Percentiles rank a stretch among this genome's conserved stretches.
phyloP scores from a whole-genome alignment of 2,888 invertebrate species.

The Drosophila tanythrix region DNA sequence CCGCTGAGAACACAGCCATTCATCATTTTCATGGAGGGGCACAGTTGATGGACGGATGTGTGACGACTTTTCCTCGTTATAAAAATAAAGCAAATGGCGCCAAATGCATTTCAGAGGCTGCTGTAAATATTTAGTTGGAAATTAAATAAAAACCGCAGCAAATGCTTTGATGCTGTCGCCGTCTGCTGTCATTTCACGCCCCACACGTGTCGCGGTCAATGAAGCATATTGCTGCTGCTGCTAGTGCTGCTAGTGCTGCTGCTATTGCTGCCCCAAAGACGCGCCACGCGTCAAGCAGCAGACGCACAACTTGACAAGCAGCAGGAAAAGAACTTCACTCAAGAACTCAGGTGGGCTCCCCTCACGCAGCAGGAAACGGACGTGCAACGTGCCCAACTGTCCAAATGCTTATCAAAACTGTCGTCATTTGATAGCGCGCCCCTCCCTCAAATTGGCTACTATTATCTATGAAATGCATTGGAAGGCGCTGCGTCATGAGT shows the following conservation, averaged over 20 bases:
- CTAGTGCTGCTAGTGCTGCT: too few species aligned
- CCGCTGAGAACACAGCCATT: constrained; percentile 53
- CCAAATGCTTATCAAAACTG: constrained; percentile 49
- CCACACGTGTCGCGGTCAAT: constrained; percentile 70
- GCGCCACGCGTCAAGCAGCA: constrained; percentile 33
- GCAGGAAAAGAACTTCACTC: not conserved
- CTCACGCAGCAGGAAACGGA: constrained; percentile 32
- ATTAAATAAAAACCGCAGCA: constrained; percentile 42
- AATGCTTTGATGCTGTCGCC: constrained; percentile 53
- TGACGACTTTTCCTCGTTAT: constrained; percentile 73
- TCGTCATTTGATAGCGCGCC: not conserved
- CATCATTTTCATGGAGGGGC: constrained; percentile 57
- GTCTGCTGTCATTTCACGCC: constrained; percentile 55
- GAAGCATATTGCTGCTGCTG: constrained; percentile 43
- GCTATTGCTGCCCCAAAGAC: constrained; percentile 21
- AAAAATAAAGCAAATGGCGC: constrained; percentile 75
- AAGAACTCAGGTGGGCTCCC: constrained; percentile 16
- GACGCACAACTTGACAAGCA: constrained; percentile 10
- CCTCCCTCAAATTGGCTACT: not conserved
- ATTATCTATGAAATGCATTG: constrained; percentile 30
- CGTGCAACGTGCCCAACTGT: constrained; percentile 10
- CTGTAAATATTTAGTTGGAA: constrained; percentile 66
- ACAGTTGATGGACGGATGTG: constrained; percentile 76
- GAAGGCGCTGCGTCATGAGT: constrained; percentile 35
- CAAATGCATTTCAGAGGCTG: constrained; percentile 58